Evolutionary conservation across 1,140 invertebrate species (phyloP), one percentile per base, ranked within the genome.

Genomic region (Mercenaria mercenaria): DNA sequence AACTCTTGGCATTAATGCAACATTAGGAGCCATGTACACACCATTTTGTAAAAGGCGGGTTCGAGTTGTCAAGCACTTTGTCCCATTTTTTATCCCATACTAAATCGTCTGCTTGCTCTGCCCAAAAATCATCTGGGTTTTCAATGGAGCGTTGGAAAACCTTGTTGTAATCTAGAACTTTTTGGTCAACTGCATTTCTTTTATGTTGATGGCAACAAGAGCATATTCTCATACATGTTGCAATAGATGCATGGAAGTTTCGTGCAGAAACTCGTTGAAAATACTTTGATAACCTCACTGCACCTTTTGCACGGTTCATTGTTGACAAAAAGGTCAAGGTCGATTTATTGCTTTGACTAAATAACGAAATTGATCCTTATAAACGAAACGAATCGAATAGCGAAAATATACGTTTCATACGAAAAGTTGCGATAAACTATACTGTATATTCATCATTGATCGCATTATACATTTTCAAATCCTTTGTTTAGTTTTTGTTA

Each of bases 1-100:
- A n/a, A n/a, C n/a, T n/a, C n/a, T n/a, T n/a, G n/a, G n/a, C n/a
- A n/a, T n/a, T n/a, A n/a, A n/a, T n/a, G n/a, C n/a, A n/a, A n/a
- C n/a, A n/a, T n/a, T n/a, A n/a, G n/a, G n/a, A n/a, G n/a, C n/a
- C n/a, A 4, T 20, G 26, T 67, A 69, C 77, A 96, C 97, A 98
- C 99, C 98, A 99, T 97, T 98, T 98, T 15, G 98, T 98, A 92
- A 98, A 98, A 26, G 0, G 98, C 32, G 97, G 96, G 92, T 98
- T 97, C 20, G 97, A 97, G 92, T 98, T 97, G 93, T 99, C 98
- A 80, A 99, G 92, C 6, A 99, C 98, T 94, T 97, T 97, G 4
- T 97, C 96, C 98, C 98, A 99, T 0, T 97, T 97, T 72, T 95
- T 98, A 26, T 97, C 97, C 98, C 99, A 99, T 32, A 97, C 97